Percentiles rank a stretch among this genome's conserved stretches.
Evolutionary conservation across 2,888 invertebrate species (phyloP).

Genomic region (Furcula furcula): DNA sequence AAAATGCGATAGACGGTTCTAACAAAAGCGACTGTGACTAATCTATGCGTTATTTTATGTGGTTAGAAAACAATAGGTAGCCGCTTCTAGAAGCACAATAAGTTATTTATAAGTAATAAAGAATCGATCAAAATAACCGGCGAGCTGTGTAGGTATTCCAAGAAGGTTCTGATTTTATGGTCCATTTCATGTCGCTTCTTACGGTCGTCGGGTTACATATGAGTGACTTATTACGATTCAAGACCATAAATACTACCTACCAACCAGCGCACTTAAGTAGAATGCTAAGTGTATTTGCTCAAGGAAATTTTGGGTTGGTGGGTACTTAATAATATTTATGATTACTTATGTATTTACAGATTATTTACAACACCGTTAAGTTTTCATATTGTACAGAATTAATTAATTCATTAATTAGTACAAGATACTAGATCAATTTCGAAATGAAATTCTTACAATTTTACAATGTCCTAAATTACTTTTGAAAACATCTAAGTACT

Average conservation of each 20-base stretch:
- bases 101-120: conserved; percentile 6
- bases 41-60: not conserved
- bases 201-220: conserved; percentile 40
- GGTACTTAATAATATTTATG: no score
- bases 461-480: no score
- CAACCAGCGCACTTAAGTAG: conserved; percentile 32
- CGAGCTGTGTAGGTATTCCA: conserved; percentile 31
- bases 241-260: no score
- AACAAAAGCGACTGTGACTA: conserved; percentile 2
- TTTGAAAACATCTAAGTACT: no score
- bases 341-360: no score
- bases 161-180: conserved; percentile 39
- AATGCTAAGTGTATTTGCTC: conserved; percentile 44
- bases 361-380: no score
- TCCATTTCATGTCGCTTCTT: conserved; percentile 45
- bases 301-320: conserved; percentile 32
- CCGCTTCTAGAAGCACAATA: conserved; percentile 4
- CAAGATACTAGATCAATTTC: no score
- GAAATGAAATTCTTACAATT: no score
- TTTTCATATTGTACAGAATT: no score
- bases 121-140: conserved; percentile 15
- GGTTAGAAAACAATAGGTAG: conserved; percentile 3
- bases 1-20: not conserved
- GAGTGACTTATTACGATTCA: conserved; percentile 42
- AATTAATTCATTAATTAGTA: no score